Percentiles rank a stretch among this genome's conserved stretches.
These are phyloP conservation scores for Limnephilus auricula DNA, from an alignment of 2,888 invertebrate species.

Conservation along the genomic window DNA sequence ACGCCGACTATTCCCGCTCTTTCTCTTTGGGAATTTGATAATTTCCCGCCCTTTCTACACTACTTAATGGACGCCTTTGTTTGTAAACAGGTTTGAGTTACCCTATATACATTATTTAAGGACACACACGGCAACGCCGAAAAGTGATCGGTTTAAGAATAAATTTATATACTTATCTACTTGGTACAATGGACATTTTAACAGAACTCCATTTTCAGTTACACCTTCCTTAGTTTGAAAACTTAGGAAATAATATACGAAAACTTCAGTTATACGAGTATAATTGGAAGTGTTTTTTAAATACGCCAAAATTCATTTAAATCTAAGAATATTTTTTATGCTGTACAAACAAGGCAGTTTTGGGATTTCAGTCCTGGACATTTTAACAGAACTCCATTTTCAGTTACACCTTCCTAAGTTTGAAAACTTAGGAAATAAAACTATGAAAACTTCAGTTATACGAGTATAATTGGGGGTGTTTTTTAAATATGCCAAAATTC, in stretches of 20 bases:
- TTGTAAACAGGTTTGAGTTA: not conserved
- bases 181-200: not conserved
- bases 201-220: not conserved
- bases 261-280: too few species aligned
- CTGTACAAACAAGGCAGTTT: too few species aligned
- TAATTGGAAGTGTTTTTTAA: too few species aligned
- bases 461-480: too few species aligned
- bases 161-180: not conserved
- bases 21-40: constrained; percentile 28
- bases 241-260: too few species aligned
- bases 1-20: not conserved
- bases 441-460: too few species aligned
- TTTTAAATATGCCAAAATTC: too few species aligned
- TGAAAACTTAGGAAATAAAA: too few species aligned
- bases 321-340: too few species aligned
- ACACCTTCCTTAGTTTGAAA: not conserved
- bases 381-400: not conserved
- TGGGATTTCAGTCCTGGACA: too few species aligned
- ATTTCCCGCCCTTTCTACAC: constrained; percentile 29
- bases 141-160: not conserved
- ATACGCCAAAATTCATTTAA: too few species aligned
- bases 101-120: not conserved
- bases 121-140: not conserved
- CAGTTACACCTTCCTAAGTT: not conserved
- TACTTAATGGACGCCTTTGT: not conserved